Percentiles rank a stretch among this genome's conserved stretches.
These are phyloP conservation scores for Carlito syrichta DNA, from an alignment of 2,113 vertebrate species.

Conservation along the genomic window DNA sequence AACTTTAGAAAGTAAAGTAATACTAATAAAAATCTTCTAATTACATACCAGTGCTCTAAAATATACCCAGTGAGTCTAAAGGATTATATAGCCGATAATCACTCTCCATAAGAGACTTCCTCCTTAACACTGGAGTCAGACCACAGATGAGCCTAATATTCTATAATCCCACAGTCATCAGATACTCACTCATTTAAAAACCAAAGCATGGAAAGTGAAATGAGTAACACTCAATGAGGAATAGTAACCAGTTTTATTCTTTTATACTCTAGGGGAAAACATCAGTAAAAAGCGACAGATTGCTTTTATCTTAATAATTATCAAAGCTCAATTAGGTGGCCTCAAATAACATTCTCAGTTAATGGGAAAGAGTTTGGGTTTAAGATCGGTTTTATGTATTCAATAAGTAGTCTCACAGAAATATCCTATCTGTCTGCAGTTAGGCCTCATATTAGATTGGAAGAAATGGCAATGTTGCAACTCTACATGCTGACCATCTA, in stretches of 20 bases:
- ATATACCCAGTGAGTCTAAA: background rate
- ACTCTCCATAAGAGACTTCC: background rate
- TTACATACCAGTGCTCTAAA: background rate
- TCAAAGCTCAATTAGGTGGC: background rate
- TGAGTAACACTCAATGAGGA: background rate
- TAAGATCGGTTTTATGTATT: background rate
- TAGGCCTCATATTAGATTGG: background rate
- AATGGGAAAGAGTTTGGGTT: background rate
- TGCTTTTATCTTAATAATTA: background rate
- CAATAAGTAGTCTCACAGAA: background rate
- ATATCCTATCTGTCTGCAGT: background rate
- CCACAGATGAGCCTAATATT: background rate
- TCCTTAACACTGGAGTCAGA: constrained; percentile 5
- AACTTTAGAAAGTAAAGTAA: background rate
- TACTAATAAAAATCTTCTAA: constrained; percentile 27
- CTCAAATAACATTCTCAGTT: background rate
- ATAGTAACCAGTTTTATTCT: background rate
- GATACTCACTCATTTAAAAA: constrained; percentile 31
- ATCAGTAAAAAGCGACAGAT: background rate
- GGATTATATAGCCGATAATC: background rate
- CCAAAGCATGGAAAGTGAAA: constrained; percentile 19
- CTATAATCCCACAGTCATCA: background rate
- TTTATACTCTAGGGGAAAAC: background rate
- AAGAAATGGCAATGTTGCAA: background rate
- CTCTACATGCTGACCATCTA: background rate